Conservation (phyloP, 2,888 invertebrate species). For the Synanthedon vespiformis region DNA sequence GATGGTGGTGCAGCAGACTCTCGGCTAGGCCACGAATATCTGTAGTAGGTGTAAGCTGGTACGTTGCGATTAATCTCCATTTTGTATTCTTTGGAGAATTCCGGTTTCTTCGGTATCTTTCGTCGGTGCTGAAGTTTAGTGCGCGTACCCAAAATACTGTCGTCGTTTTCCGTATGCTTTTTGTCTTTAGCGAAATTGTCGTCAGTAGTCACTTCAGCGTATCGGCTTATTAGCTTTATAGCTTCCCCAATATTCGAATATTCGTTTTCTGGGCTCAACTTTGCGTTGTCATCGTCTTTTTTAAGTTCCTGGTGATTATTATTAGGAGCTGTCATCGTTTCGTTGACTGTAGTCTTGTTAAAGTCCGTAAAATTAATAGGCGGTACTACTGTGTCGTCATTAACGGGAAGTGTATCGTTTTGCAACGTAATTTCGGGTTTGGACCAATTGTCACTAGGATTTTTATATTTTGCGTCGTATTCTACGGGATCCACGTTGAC, state of each 20-base stretch:
- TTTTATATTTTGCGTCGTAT: constrained; percentile 29
- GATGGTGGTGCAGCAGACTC: constrained; percentile 48
- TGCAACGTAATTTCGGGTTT: constrained; percentile 4
- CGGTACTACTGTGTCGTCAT: constrained; percentile 7
- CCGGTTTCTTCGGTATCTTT: constrained; percentile 38
- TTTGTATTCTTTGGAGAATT: constrained; percentile 15
- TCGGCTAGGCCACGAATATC: constrained; percentile 55
- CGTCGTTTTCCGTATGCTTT: constrained; percentile 37
- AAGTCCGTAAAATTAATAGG: constrained; percentile 8
- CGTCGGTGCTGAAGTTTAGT: constrained; percentile 58
- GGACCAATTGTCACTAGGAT: constrained; percentile 12
- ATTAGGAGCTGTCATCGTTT: constrained; percentile 12
- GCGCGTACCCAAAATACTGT: constrained; percentile 52
- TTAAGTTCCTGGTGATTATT: constrained; percentile 17
- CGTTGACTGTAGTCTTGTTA: constrained; percentile 5
- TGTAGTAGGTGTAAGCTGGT: constrained; percentile 28
- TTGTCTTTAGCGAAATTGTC: constrained; percentile 57
- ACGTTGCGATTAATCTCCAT: constrained; percentile 14
- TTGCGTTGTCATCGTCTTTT: constrained; percentile 38
- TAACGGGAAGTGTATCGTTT: not conserved
- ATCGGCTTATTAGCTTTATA: constrained; percentile 60
- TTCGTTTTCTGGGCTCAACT: constrained; percentile 59
- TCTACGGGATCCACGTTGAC: constrained; percentile 54
- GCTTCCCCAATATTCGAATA: constrained; percentile 63
- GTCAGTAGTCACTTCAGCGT: constrained; percentile 62